Conservation (phyloP, 2,888 invertebrate species). For the Stramonita haemastoma region DNA sequence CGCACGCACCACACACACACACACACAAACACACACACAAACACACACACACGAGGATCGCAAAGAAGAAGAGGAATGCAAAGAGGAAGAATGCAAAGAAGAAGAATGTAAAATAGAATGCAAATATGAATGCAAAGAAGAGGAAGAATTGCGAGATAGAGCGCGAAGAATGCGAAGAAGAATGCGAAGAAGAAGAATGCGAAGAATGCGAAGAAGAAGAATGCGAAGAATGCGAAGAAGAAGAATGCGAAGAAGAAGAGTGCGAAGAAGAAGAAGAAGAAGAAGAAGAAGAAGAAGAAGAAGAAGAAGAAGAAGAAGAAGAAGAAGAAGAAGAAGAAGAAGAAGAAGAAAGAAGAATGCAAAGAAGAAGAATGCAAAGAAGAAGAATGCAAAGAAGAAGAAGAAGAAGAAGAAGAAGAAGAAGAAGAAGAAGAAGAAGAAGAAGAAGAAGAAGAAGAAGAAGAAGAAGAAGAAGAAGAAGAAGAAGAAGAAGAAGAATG, state of each 20-base stretch:
- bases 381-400: not conserved
- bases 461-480: not conserved
- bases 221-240: not conserved
- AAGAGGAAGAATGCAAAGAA: too few relatives aligned
- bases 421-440: not conserved
- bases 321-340: conserved; percentile 41
- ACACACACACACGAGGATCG: too few relatives aligned
- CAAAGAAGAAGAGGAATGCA: too few relatives aligned
- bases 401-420: not conserved
- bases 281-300: conserved; percentile 25
- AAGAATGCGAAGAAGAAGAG: not conserved
- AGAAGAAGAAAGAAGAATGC: not conserved
- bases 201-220: not conserved
- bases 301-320: conserved; percentile 24
- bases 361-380: too few relatives aligned
- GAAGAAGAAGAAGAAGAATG: not conserved
- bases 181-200: not conserved
- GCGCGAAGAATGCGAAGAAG: not conserved
- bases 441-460: not conserved
- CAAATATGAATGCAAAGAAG: not conserved
- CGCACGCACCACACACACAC: too few relatives aligned
- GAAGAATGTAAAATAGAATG: too few relatives aligned
- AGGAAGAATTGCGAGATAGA: not conserved
- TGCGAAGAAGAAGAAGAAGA: not conserved
- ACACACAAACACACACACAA: too few relatives aligned